phyloP scores from a whole-genome alignment of 2,888 invertebrate species.

The Ophion slaviceki region DNA sequence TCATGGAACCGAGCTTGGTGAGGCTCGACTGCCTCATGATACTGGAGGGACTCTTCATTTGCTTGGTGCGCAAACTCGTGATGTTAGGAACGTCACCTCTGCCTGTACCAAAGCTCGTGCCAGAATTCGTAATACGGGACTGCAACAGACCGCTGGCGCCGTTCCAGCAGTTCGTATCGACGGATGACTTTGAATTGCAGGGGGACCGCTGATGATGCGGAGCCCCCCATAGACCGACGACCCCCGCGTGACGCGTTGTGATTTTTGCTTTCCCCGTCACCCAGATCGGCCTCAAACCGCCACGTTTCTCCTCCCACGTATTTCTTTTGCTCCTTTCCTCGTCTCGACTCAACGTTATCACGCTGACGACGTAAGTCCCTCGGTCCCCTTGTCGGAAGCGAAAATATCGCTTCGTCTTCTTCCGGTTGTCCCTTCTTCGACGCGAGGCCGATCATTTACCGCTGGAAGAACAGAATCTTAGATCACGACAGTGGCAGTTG shows the following conservation, averaged over 20 bases:
- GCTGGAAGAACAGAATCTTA: conserved; percentile 61
- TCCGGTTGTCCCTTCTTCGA: conserved; percentile 56
- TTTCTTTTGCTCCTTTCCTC: neutral
- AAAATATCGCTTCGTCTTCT: conserved; percentile 57
- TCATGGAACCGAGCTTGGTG: conserved; percentile 87
- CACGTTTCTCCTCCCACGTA: neutral
- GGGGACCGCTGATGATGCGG: conserved; percentile 83
- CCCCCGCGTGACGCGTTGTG: conserved; percentile 83
- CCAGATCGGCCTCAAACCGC: neutral
- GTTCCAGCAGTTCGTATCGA: conserved; percentile 76
- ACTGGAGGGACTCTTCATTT: conserved; percentile 83
- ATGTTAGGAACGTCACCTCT: conserved; percentile 64
- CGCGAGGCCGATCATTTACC: conserved; percentile 61
- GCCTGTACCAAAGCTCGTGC: conserved; percentile 68
- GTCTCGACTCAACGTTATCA: neutral
- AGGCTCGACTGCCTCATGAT: conserved; percentile 87
- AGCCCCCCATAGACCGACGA: conserved; percentile 83
- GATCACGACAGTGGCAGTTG: neutral
- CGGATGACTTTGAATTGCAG: conserved; percentile 76
- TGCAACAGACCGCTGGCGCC: conserved; percentile 63
- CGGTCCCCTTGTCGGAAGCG: neutral
- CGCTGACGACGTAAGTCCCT: neutral
- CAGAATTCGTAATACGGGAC: conserved; percentile 70
- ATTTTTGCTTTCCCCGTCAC: conserved; percentile 54
- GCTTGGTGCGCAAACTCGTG: conserved; percentile 77